These are phyloP conservation scores for Trachelipus rathkii DNA, from an alignment of 1,140 invertebrate genomes.

Conservation along the genomic window DNA sequence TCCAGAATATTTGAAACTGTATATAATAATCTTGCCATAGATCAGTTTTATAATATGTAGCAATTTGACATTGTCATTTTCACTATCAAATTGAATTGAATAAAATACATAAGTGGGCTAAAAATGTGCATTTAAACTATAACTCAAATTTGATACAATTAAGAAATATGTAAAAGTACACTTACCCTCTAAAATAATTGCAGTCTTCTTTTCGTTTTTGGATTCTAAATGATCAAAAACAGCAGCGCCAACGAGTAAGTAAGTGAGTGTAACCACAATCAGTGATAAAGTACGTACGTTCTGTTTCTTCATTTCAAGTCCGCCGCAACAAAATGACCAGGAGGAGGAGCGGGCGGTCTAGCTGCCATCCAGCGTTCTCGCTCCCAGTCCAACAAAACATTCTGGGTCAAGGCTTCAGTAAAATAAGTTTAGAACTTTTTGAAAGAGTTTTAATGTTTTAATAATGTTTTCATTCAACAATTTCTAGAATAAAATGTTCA, in stretches of 20 bases:
- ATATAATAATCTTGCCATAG: too few relatives aligned
- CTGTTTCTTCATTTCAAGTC: slow-evolving; percentile 85
- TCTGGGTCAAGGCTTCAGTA: not conserved
- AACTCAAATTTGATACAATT: too few relatives aligned
- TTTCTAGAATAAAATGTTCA: not conserved
- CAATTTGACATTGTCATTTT: too few relatives aligned
- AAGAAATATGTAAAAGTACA: too few relatives aligned
- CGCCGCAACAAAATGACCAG: not conserved
- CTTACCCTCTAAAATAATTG: slow-evolving; percentile 73
- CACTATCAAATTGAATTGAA: too few relatives aligned
- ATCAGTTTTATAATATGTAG: too few relatives aligned
- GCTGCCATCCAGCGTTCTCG: not conserved
- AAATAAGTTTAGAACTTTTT: not conserved
- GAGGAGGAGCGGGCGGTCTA: not conserved
- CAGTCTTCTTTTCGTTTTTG: slow-evolving; percentile 83
- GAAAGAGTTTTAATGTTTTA: not conserved
- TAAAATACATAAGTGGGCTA: too few relatives aligned
- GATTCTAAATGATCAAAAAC: slow-evolving; percentile 98
- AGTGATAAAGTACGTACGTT: slow-evolving; percentile 97
- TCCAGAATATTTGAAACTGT: too few relatives aligned
- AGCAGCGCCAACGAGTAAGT: slow-evolving; percentile 95
- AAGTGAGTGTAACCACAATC: slow-evolving; percentile 98
- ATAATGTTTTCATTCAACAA: not conserved
- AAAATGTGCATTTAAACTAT: too few relatives aligned
- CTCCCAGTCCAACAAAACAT: not conserved